phyloP scores from a whole-genome alignment of 2,888 invertebrate species.

The Hemistola chrysoprasaria region DNA sequence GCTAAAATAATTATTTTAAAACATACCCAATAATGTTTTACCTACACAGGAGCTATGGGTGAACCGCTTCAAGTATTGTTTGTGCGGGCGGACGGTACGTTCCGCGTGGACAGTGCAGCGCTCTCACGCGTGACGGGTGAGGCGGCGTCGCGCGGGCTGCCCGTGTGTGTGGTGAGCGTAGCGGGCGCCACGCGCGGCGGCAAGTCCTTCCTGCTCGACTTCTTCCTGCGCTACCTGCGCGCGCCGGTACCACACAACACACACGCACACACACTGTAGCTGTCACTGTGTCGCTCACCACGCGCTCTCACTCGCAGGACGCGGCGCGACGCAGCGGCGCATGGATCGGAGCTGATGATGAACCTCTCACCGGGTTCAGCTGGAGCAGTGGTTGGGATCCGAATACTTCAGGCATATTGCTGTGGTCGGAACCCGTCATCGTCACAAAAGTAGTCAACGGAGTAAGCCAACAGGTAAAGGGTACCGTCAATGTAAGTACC shows the following conservation, averaged over 20 bases:
- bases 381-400: conserved; percentile 96
- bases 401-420: conserved; percentile 96
- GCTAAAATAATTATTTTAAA: no score
- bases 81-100: conserved; percentile 27
- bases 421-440: conserved; percentile 94
- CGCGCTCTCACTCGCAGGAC: conserved; percentile 23
- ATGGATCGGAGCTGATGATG: conserved; percentile 87
- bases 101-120: conserved; percentile 32
- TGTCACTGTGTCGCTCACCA: no score
- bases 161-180: conserved; percentile 44
- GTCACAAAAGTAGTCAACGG: conserved; percentile 70
- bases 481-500: no score
- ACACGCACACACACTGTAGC: neutral
- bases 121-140: conserved; percentile 30
- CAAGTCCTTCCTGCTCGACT: conserved; percentile 51
- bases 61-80: conserved; percentile 35
- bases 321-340: conserved; percentile 28
- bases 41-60: no score
- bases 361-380: conserved; percentile 91
- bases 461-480: conserved; percentile 35
- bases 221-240: conserved; percentile 43
- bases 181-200: conserved; percentile 50
- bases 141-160: conserved; percentile 32
- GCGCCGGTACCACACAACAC: conserved; percentile 37
- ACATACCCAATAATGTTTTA: no score